phyloP scores from a whole-genome alignment of 2,888 invertebrate genomes.

The Meandrusa payeni region DNA sequence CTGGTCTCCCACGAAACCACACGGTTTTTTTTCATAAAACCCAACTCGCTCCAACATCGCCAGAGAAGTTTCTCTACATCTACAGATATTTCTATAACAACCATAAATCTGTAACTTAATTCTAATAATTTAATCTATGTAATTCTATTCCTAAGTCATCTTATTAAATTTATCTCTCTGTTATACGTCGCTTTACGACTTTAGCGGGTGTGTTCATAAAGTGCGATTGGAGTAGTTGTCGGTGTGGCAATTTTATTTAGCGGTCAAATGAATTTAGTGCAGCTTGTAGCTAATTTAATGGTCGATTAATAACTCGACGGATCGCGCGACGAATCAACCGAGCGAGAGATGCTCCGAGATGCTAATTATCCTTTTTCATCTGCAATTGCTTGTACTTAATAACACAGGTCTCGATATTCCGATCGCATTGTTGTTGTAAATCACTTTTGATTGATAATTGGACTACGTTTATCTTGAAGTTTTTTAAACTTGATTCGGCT shows the following conservation, averaged over 20 bases:
- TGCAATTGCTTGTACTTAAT: constrained; percentile 17
- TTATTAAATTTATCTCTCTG: constrained; percentile 12
- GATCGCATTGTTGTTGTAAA: constrained; percentile 16
- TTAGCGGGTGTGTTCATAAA: constrained; percentile 25
- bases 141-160: neutral
- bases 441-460: constrained; percentile 22
- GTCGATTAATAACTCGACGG: constrained; percentile 52
- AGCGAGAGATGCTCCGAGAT: constrained; percentile 35
- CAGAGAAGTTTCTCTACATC: too few species aligned
- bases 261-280: constrained; percentile 52
- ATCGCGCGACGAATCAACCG: constrained; percentile 51
- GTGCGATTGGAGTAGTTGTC: constrained; percentile 42
- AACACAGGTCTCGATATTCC: constrained; percentile 7
- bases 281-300: constrained; percentile 58
- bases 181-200: constrained; percentile 19
- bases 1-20: too few species aligned
- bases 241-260: constrained; percentile 53
- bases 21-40: too few species aligned
- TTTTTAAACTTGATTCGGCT: constrained; percentile 8
- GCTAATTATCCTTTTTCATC: constrained; percentile 25
- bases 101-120: too few species aligned
- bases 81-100: too few species aligned
- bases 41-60: too few species aligned
- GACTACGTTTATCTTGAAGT: constrained; percentile 18
- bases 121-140: too few species aligned